Percentiles rank a stretch among this genome's conserved stretches.
Conservation (phyloP, 1,140 invertebrate species). For the Leptopilina boulardi region DNA sequence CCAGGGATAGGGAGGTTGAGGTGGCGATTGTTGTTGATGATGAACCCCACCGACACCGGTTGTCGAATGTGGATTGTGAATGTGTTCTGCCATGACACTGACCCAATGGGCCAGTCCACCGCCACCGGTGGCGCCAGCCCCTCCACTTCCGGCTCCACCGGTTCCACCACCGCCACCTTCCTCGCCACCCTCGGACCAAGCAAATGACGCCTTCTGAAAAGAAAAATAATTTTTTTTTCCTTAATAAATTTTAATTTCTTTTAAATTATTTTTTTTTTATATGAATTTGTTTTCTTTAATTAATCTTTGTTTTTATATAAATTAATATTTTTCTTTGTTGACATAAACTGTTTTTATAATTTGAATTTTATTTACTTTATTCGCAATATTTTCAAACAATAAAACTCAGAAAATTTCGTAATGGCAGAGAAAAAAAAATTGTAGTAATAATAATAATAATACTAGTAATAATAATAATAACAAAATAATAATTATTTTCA, state of each 20-base stretch:
- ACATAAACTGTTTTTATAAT: no score
- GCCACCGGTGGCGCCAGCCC: conserved; percentile 64
- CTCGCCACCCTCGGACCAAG: conserved; percentile 73
- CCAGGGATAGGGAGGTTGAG: conserved; percentile 79
- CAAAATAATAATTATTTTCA: no score
- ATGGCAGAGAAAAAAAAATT: no score
- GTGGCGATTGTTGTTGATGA: conserved; percentile 74
- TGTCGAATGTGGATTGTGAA: conserved; percentile 77
- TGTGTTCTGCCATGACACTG: conserved; percentile 82
- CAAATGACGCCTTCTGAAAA: conserved; percentile 74
- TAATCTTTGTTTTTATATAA: no score
- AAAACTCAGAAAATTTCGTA: no score
- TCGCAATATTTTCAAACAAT: no score
- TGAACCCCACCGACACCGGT: conserved; percentile 69
- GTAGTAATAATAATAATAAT: no score
- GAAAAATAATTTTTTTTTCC: conserved; percentile 38
- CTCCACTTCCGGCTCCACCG: conserved; percentile 64
- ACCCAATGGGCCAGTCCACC: conserved; percentile 80
- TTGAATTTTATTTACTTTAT: no score
- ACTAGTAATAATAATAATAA: no score
- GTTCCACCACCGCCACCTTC: conserved; percentile 66
- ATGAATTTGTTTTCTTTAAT: neutral
- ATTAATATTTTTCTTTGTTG: no score
- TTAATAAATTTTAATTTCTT: neutral
- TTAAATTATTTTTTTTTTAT: neutral